Conservation (phyloP, 2,113 vertebrate species). For the Platysternon megacephalum region DNA sequence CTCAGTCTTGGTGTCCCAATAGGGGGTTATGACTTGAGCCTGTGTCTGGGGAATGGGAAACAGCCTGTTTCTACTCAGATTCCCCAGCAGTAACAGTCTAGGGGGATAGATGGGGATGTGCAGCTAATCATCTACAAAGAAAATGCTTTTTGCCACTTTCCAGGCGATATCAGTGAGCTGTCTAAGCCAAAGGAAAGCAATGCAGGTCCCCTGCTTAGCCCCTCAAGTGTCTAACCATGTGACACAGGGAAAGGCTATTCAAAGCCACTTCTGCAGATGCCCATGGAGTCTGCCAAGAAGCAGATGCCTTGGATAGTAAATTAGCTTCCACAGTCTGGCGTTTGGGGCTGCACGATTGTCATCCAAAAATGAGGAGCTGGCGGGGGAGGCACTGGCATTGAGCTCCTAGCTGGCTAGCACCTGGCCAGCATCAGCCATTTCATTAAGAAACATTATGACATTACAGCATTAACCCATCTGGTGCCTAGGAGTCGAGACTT, state of each 20-base stretch:
- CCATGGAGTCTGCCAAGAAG: background rate
- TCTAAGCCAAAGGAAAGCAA: background rate
- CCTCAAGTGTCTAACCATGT: background rate
- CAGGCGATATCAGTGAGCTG: constrained; percentile 12
- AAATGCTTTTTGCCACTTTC: background rate
- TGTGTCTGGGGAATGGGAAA: constrained; percentile 7
- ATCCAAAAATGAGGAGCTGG: background rate
- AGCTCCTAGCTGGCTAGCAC: background rate
- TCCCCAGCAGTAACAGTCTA: constrained; percentile 31
- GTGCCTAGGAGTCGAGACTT: constrained; percentile 15
- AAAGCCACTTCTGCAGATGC: background rate
- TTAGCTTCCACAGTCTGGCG: background rate
- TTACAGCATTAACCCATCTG: background rate
- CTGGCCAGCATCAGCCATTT: background rate
- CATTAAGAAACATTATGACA: background rate
- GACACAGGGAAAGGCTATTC: background rate
- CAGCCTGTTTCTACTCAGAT: constrained; percentile 18
- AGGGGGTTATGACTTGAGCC: constrained; percentile 31
- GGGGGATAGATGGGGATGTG: background rate
- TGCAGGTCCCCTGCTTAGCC: background rate
- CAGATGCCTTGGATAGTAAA: constrained; percentile 24
- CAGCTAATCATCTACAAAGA: constrained; percentile 49
- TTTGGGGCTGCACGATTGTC: background rate
- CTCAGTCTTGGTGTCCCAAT: background rate
- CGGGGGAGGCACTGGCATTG: background rate